Evolutionary conservation across 1,140 invertebrate genomes (phyloP), one percentile per base, ranked within the genome.

Genomic region (Drosophila lacteicornis): DNA sequence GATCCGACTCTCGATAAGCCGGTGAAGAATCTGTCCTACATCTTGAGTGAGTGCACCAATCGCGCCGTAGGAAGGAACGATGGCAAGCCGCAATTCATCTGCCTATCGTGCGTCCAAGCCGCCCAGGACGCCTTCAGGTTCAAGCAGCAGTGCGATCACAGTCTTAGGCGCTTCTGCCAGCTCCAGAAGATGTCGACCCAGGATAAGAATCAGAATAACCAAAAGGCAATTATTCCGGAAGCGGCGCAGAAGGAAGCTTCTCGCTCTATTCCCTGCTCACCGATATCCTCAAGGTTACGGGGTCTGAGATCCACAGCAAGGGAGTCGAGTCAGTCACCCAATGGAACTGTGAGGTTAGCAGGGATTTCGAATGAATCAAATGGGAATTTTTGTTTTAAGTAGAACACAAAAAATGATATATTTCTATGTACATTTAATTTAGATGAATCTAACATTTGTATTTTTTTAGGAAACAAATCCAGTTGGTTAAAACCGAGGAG

Each of bases 41-140:
- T 82, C 9, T 17, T 85, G 2, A 74, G 67, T 47, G 62, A 79
- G 40, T 85, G 76, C 45, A 47, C 58, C 11, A 50, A 75, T 19
- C 73, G 75, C 38, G 6, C 50, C 13, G 75, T 86, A 22, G 50
- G 43, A 3, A 57, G 38, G 2, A 30, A 49, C 6, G 82, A 85
- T 45, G 22, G 30, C 12, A 56, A 82, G 47, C 75, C 82, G 0
- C 75, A 86, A 17, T 57, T 56, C 30, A 86, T 85, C 11, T 85
- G 82, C 8, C 36, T 82, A 13, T 50, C 74, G 17, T 85, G 82
- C 17, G 57, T 82, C 6, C 25, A 75, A 2, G 79, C 63, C 4
- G 75, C 79, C 11, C 82, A 85, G 36, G 70, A 51, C 49, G 79
- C 82, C 4, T 86, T 62, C n/a, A 76, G 65, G 12, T 85, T 86